Evolutionary conservation across 2,888 invertebrate species (phyloP).

Genomic region (Deroplatys truncata): DNA sequence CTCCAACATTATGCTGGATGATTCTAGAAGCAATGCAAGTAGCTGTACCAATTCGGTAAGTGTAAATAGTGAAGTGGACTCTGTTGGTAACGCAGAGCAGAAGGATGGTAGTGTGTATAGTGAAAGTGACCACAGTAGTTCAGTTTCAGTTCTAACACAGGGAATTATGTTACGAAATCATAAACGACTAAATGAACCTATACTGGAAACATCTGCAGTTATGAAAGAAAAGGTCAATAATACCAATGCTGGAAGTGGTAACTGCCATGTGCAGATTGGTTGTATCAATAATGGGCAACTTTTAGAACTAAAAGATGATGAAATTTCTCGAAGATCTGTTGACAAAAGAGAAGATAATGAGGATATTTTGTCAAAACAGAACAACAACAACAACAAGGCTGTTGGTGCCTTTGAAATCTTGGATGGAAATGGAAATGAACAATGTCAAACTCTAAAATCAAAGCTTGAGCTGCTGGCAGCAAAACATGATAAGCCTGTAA

Average conservation of each 20-base stretch:
- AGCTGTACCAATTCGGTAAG: conserved; percentile 44
- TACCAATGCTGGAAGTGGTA: conserved; percentile 11
- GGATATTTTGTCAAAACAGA: conserved; percentile 1
- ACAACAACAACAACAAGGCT: not conserved
- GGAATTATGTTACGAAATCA: conserved; percentile 62
- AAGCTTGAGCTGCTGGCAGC: conserved; percentile 1
- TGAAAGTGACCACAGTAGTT: conserved; percentile 34
- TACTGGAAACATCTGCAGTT: conserved; percentile 9
- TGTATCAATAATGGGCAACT: conserved; percentile 19
- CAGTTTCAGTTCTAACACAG: conserved; percentile 14
- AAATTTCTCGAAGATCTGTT: conserved; percentile 25
- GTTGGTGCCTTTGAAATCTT: not conserved
- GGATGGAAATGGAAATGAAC: conserved; percentile 1
- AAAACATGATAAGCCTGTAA: not conserved
- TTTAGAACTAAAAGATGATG: conserved; percentile 27
- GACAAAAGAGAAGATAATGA: conserved; percentile 21
- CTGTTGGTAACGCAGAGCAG: conserved; percentile 44
- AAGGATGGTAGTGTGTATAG: conserved; percentile 43
- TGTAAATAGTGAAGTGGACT: conserved; percentile 46
- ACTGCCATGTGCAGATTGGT: not conserved
- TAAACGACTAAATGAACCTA: conserved; percentile 48
- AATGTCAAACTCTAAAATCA: not conserved
- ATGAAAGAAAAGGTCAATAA: conserved; percentile 33
- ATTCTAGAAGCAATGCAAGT: conserved; percentile 46
- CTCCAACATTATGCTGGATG: conserved; percentile 40